Conservation (phyloP, 2,888 invertebrate species). For the Tryphoninae sp. region DNA sequence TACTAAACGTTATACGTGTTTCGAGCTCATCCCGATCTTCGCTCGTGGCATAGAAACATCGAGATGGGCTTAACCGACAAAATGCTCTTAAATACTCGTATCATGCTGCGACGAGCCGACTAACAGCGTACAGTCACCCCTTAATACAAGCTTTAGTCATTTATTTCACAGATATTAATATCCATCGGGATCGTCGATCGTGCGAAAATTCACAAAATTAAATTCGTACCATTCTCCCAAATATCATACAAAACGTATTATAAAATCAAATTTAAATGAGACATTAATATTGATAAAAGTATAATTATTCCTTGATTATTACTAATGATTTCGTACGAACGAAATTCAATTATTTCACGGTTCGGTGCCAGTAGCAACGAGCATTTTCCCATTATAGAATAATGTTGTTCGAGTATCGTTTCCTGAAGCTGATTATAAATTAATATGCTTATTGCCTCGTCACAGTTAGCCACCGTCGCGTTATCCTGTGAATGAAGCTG, state of each 20-base stretch:
- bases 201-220: not conserved
- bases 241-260: too few species aligned
- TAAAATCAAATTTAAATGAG: too few species aligned
- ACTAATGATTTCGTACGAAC: too few species aligned
- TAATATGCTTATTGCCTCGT: not conserved
- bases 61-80: conserved; percentile 58
- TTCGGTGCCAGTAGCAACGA: not conserved
- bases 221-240: too few species aligned
- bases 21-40: not conserved
- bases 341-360: too few species aligned
- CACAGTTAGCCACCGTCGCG: not conserved
- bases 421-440: not conserved
- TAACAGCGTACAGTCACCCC: conserved; percentile 37
- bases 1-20: conserved; percentile 6
- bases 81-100: conserved; percentile 71
- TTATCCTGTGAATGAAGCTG: not conserved
- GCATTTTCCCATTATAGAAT: not conserved
- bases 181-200: not conserved
- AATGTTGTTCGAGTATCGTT: not conserved
- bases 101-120: conserved; percentile 52
- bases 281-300: too few species aligned
- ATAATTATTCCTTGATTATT: too few species aligned
- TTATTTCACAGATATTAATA: conserved; percentile 4
- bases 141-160: conserved; percentile 38
- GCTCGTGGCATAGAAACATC: not conserved